A percentile compares a stretch with the other conserved stretches of the same genome.
Conservation (phyloP, 2,113 vertebrate genomes). For the Melospiza melodia region DNA sequence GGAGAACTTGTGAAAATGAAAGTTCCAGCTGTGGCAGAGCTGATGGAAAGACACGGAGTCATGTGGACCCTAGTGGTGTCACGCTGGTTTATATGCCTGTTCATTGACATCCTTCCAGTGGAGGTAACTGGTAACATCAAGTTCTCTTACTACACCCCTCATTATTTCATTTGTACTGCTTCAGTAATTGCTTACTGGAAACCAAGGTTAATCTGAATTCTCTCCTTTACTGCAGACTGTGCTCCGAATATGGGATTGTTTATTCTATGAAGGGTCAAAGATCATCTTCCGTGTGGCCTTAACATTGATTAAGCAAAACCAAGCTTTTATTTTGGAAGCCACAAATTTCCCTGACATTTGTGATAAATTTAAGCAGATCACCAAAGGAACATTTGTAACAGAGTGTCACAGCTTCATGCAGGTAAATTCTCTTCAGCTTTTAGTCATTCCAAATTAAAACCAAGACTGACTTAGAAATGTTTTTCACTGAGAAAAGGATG, state of each 20-base stretch:
- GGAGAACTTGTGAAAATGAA: constrained; percentile 90
- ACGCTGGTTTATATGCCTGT: constrained; percentile 96
- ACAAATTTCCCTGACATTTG: constrained; percentile 86
- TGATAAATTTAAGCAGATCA: constrained; percentile 90
- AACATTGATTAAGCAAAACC: constrained; percentile 88
- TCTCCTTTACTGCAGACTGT: constrained; percentile 82
- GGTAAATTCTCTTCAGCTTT: constrained; percentile 65
- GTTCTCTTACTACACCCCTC: neutral
- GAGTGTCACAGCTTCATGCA: constrained; percentile 94
- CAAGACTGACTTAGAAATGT: neutral
- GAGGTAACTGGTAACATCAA: constrained; percentile 77
- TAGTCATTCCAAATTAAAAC: neutral
- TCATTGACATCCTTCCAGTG: constrained; percentile 91
- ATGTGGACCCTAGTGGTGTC: constrained; percentile 92
- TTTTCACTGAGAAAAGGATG: neutral
- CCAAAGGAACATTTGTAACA: constrained; percentile 82
- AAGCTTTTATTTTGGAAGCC: constrained; percentile 85
- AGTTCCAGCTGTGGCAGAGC: constrained; percentile 85
- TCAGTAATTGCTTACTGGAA: neutral
- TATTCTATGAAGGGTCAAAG: constrained; percentile 97
- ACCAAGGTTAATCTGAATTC: neutral
- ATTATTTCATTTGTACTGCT: neutral
- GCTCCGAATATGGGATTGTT: constrained; percentile 93
- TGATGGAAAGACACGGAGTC: constrained; percentile 84
- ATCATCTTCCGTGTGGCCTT: constrained; percentile 93